phyloP scores from a whole-genome alignment of 2,888 invertebrate species.

The Macaria liturata region DNA sequence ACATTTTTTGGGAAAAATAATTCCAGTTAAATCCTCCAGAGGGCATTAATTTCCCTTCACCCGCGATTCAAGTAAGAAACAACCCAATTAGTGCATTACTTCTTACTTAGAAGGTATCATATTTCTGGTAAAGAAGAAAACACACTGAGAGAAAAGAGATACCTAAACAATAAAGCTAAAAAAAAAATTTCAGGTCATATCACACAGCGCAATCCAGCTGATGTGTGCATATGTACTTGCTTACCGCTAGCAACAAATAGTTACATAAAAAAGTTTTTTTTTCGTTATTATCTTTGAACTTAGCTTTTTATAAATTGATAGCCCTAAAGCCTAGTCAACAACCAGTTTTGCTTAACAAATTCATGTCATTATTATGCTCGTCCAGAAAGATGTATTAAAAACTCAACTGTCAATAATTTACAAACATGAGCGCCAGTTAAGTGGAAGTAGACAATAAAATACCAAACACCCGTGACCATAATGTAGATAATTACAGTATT shows the following conservation, averaged over 20 bases:
- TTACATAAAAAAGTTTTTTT: too few species aligned
- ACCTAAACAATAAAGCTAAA: too few species aligned
- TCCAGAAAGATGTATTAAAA: constrained; percentile 15
- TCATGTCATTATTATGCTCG: constrained; percentile 6
- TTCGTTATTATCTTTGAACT: too few species aligned
- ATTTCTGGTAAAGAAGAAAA: constrained; percentile 38
- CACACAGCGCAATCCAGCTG: too few species aligned
- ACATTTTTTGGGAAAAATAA: constrained; percentile 72
- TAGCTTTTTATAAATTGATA: too few species aligned
- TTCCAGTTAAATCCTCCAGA: constrained; percentile 67
- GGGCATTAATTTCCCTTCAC: constrained; percentile 75
- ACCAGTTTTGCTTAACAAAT: too few species aligned
- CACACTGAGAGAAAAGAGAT: constrained; percentile 31
- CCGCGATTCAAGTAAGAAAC: constrained; percentile 64
- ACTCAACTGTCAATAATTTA: constrained; percentile 31
- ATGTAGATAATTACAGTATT: constrained; percentile 50
- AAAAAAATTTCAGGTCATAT: too few species aligned
- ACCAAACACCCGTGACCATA: constrained; percentile 43
- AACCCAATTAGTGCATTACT: constrained; percentile 73
- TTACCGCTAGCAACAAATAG: too few species aligned
- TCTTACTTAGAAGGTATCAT: constrained; percentile 53
- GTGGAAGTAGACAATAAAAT: constrained; percentile 43
- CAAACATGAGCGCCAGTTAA: constrained; percentile 37
- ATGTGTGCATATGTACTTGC: too few species aligned
- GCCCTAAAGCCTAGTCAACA: too few species aligned